These are phyloP conservation scores for Scrobipalpa atriplicella DNA, from an alignment of 2,888 invertebrate species.

Conservation along the genomic window DNA sequence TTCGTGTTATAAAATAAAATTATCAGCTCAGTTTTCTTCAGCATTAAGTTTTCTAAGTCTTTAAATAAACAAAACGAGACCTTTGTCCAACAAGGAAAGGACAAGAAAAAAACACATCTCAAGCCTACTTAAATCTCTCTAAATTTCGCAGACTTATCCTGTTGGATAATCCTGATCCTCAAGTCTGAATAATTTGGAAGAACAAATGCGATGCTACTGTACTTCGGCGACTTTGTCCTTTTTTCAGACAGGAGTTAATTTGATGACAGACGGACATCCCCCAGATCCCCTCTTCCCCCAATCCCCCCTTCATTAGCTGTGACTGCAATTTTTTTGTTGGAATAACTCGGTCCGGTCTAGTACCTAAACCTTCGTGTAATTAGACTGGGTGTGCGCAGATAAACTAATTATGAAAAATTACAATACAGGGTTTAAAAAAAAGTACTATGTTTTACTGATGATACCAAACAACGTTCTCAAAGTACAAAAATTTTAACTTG, in stretches of 20 bases:
- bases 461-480: no score
- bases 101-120: slow-evolving; percentile 6
- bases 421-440: no score
- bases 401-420: slow-evolving; percentile 1
- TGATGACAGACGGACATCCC: slow-evolving; percentile 46
- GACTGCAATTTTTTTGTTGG: slow-evolving; percentile 55
- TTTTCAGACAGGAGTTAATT: slow-evolving; percentile 44
- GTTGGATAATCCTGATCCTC: slow-evolving; percentile 20
- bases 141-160: slow-evolving; percentile 17
- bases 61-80: background rate
- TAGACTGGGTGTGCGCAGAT: background rate
- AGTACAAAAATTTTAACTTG: no score
- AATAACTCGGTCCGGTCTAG: slow-evolving; percentile 29
- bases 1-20: no score
- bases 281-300: slow-evolving; percentile 35
- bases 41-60: no score
- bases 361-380: slow-evolving; percentile 13
- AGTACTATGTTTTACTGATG: no score
- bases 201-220: slow-evolving; percentile 41
- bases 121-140: slow-evolving; percentile 15
- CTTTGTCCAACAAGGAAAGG: slow-evolving; percentile 6
- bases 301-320: slow-evolving; percentile 54
- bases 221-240: slow-evolving; percentile 27
- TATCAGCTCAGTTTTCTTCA: no score
- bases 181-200: slow-evolving; percentile 38